These are phyloP conservation scores for Balaenoptera acutorostrata DNA, from an alignment of 2,113 vertebrate genomes.

Conservation along the genomic window DNA sequence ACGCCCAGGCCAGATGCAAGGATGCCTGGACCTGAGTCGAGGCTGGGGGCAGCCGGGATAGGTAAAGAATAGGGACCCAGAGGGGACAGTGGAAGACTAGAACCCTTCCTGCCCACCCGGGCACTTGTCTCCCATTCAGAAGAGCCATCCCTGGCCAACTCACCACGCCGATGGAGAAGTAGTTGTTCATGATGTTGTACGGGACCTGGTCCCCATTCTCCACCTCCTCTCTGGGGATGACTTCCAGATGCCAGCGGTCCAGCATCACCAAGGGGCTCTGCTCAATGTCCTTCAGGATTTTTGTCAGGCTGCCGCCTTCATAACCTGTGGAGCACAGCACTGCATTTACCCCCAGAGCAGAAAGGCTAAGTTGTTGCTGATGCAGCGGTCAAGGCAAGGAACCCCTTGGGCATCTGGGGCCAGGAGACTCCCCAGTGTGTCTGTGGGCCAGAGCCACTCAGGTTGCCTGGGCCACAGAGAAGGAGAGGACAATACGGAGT, in stretches of 20 bases:
- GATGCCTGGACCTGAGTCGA: background rate
- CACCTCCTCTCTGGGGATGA: constrained; percentile 88
- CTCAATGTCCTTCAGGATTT: constrained; percentile 84
- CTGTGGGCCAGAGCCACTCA: background rate
- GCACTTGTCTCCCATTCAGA: background rate
- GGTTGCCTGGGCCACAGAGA: background rate
- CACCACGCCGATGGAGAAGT: constrained; percentile 97
- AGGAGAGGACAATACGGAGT: background rate
- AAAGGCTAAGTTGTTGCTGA: background rate
- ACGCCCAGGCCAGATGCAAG: background rate
- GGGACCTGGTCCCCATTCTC: constrained; percentile 92
- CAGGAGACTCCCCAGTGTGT: background rate
- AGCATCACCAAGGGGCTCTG: constrained; percentile 86
- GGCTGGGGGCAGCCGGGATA: background rate
- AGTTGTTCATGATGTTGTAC: constrained; percentile 96
- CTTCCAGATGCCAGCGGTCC: constrained; percentile 94
- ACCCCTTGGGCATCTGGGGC: background rate
- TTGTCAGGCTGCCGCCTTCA: constrained; percentile 84
- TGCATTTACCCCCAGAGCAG: background rate
- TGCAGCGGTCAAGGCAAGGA: background rate
- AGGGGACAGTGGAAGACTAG: background rate
- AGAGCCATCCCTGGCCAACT: constrained; percentile 67
- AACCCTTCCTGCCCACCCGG: background rate
- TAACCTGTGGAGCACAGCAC: constrained; percentile 74
- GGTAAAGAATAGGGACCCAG: background rate